These are phyloP conservation scores for Bradysia coprophila DNA, from an alignment of 1,140 invertebrate genomes.

Conservation along the genomic window DNA sequence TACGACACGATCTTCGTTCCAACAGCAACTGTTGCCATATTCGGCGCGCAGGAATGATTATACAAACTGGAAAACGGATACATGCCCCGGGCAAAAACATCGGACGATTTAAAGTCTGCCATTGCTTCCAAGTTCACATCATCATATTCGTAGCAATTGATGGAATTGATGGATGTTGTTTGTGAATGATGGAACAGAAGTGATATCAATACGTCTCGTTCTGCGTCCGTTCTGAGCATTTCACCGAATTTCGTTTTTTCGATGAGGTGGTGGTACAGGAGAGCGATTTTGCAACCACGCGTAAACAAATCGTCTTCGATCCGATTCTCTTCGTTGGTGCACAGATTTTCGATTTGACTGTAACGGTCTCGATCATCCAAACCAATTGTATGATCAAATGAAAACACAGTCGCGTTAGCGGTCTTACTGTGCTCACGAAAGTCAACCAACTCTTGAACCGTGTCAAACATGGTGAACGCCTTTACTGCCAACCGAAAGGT, in stretches of 20 bases:
- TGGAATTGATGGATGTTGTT: constrained; percentile 66
- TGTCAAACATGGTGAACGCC: constrained; percentile 27
- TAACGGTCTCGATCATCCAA: constrained; percentile 26
- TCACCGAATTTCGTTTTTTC: constrained; percentile 29
- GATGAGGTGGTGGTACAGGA: constrained; percentile 46
- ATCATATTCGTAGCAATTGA: too few relatives aligned
- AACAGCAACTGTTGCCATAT: constrained; percentile 44
- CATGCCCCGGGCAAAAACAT: constrained; percentile 23
- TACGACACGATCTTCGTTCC: constrained; percentile 32
- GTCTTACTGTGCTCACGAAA: constrained; percentile 17
- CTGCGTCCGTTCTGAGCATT: constrained; percentile 18
- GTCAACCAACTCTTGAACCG: constrained; percentile 25
- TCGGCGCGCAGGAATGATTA: constrained; percentile 87
- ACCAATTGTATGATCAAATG: constrained; percentile 13
- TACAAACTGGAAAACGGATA: constrained; percentile 25
- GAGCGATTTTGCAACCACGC: constrained; percentile 42
- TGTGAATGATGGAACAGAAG: constrained; percentile 55
- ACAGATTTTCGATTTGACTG: constrained; percentile 46
- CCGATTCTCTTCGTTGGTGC: constrained; percentile 49
- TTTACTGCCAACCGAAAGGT: constrained; percentile 39
- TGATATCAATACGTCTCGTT: constrained; percentile 30
- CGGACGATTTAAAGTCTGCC: constrained; percentile 20
- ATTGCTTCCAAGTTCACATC: constrained; percentile 40
- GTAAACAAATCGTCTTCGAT: constrained; percentile 54
- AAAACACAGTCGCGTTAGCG: constrained; percentile 30